Conservation (phyloP, 2,113 vertebrate species). For the Strix aluco region DNA sequence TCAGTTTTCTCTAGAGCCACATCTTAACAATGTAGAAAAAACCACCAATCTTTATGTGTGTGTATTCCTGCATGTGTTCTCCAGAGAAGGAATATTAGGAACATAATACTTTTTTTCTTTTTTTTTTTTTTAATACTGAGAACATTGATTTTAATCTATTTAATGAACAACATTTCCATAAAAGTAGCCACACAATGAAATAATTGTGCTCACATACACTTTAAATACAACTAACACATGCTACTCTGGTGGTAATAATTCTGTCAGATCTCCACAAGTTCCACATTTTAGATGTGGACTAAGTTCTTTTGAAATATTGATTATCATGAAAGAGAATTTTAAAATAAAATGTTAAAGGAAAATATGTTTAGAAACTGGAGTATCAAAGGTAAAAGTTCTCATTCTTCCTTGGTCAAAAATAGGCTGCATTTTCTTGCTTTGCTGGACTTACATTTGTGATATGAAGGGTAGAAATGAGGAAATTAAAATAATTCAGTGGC, state of each 20-base stretch:
- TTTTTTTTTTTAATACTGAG: background rate
- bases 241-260: background rate
- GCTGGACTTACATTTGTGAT: background rate
- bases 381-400: background rate
- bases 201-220: background rate
- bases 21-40: background rate
- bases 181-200: background rate
- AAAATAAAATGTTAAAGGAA: background rate
- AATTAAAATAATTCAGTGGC: background rate
- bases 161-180: background rate
- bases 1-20: background rate
- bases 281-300: background rate
- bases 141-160: background rate
- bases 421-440: background rate
- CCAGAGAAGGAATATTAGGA: background rate
- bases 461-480: background rate
- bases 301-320: background rate
- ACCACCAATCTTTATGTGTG: accelerated
- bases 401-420: background rate
- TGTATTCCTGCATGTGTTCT: background rate
- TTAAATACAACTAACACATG: background rate
- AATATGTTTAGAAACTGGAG: background rate
- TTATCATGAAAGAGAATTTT: constrained; percentile 2
- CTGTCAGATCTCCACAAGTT: background rate
- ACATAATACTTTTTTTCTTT: accelerated